These are phyloP conservation scores for Scolopax mira DNA, from an alignment of 2,113 vertebrate species.

Conservation along the genomic window DNA sequence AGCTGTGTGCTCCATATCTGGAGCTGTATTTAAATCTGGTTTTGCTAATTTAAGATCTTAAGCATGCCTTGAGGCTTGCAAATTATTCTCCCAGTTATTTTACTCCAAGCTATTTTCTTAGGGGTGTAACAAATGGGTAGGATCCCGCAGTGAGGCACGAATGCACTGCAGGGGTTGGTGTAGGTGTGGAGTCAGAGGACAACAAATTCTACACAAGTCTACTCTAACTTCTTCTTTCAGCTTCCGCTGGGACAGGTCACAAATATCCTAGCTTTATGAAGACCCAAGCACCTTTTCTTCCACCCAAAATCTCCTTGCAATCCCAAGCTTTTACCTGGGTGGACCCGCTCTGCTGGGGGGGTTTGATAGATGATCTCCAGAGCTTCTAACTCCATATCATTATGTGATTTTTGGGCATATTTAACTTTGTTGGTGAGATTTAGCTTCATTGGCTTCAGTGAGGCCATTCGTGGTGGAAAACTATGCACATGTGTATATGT, in stretches of 20 bases:
- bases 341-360: no score
- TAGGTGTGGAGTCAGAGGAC: neutral
- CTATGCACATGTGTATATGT: neutral
- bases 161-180: neutral
- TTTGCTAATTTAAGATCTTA: neutral
- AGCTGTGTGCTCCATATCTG: neutral
- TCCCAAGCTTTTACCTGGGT: neutral
- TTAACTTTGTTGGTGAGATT: neutral
- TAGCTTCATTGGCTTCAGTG: neutral
- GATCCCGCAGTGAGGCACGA: neutral
- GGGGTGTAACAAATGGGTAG: neutral
- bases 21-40: neutral
- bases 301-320: neutral
- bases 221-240: neutral
- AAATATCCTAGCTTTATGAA: neutral
- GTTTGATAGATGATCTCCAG: no score
- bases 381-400: no score
- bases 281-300: neutral
- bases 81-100: neutral
- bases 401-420: neutral
- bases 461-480: neutral
- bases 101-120: neutral
- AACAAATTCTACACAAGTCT: neutral
- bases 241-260: neutral
- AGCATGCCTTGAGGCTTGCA: neutral